These are phyloP conservation scores for Tuberolachnus salignus DNA, from an alignment of 2,888 invertebrate species.

Conservation along the genomic window DNA sequence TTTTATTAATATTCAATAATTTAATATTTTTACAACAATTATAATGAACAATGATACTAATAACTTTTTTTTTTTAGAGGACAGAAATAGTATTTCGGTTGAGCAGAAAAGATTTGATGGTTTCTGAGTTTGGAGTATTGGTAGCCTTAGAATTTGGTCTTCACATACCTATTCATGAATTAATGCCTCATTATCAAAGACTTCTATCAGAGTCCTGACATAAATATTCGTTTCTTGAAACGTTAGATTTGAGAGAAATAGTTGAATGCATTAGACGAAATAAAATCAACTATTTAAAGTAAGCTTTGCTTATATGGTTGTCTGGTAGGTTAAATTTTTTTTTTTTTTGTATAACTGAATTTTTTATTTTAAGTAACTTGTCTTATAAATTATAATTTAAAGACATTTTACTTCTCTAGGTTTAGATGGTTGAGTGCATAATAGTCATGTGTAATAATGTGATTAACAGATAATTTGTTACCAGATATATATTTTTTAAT, in stretches of 20 bases:
- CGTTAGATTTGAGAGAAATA: constrained; percentile 31
- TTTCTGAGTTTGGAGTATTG: constrained; percentile 91
- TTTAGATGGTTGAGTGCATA: neutral
- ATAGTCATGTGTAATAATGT: neutral
- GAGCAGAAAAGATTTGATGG: constrained; percentile 86
- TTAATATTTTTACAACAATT: no score
- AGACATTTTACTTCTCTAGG: neutral
- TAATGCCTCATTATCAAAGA: constrained; percentile 94
- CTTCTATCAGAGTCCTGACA: constrained; percentile 89
- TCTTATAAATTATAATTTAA: no score
- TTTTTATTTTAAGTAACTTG: neutral
- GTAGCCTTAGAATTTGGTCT: constrained; percentile 94
- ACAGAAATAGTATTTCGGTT: constrained; percentile 89
- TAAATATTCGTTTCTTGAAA: neutral
- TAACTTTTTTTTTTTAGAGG: constrained; percentile 70
- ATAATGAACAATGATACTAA: no score
- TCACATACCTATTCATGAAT: constrained; percentile 88
- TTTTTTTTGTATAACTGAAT: neutral
- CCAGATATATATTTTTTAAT: neutral
- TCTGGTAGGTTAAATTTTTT: neutral
- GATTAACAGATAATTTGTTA: neutral
- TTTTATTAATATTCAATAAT: no score
- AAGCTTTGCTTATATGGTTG: neutral
- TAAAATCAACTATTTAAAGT: constrained; percentile 21
- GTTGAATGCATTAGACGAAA: constrained; percentile 23